phyloP scores from a whole-genome alignment of 1,140 invertebrate genomes.

The Drosophila pseudoobscura region DNA sequence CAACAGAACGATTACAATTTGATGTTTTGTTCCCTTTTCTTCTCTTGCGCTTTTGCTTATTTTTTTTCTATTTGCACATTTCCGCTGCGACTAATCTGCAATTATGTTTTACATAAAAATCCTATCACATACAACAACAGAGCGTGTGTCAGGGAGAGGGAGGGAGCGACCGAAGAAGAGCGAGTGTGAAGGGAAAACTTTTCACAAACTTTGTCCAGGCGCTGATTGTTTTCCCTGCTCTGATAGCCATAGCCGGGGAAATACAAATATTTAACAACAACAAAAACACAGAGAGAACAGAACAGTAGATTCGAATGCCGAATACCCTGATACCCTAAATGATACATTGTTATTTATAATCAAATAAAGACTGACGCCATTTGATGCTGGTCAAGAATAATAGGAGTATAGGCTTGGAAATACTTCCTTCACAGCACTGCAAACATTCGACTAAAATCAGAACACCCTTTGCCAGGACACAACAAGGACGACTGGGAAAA shows the following conservation, averaged over 20 bases:
- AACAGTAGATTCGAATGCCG: neutral
- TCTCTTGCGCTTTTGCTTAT: constrained; percentile 1
- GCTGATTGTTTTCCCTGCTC: constrained; percentile 61
- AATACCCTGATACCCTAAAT: neutral
- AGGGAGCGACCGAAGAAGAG: no score
- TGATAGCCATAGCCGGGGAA: constrained; percentile 52
- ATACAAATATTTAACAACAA: constrained; percentile 48
- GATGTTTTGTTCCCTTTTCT: constrained; percentile 37
- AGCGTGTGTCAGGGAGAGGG: neutral
- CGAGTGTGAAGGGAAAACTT: constrained; percentile 27
- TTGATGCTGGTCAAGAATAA: no score
- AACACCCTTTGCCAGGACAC: neutral
- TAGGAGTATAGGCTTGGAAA: no score
- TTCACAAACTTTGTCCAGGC: constrained; percentile 51
- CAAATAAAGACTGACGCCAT: no score
- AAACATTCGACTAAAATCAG: neutral
- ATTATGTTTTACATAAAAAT: constrained; percentile 80
- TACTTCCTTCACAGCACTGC: neutral
- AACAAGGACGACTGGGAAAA: constrained; percentile 20
- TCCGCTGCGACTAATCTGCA: constrained; percentile 75
- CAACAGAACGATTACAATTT: constrained; percentile 75
- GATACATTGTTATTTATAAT: no score
- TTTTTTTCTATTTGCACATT: constrained; percentile 61
- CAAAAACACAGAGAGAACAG: constrained; percentile 13
- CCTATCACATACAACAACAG: constrained; percentile 56